These are phyloP conservation scores for Morpho helenor DNA, from an alignment of 2,888 invertebrate genomes.

Conservation along the genomic window DNA sequence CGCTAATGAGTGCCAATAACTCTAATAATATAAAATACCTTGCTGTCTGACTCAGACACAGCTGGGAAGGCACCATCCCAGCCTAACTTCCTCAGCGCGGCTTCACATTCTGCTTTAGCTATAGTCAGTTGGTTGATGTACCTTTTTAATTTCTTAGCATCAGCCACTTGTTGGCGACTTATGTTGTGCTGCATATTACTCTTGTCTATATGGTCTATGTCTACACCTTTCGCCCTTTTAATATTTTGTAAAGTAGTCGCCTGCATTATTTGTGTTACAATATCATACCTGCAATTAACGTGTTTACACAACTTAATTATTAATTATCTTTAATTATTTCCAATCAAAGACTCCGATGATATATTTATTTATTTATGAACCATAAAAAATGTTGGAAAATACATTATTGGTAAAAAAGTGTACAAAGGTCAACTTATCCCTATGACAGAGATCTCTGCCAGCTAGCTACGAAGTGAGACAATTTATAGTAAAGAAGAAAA, in stretches of 20 bases:
- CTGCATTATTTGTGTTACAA: conserved; percentile 96
- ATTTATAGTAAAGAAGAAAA: no score
- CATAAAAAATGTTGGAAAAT: no score
- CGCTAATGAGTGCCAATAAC: background rate
- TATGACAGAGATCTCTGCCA: no score
- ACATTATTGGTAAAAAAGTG: no score
- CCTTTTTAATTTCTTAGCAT: conserved; percentile 89
- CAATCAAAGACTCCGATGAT: background rate
- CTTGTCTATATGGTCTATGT: conserved; percentile 80
- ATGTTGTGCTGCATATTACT: conserved; percentile 75
- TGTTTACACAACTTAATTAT: background rate
- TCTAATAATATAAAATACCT: conserved; percentile 37
- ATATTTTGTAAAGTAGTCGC: conserved; percentile 94
- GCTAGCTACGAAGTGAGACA: no score
- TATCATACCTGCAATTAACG: conserved; percentile 82
- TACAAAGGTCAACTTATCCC: no score
- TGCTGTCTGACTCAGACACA: conserved; percentile 64
- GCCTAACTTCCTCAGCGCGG: conserved; percentile 84
- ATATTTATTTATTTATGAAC: no score
- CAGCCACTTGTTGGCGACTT: conserved; percentile 87
- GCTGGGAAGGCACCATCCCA: conserved; percentile 86
- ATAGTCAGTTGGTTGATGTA: conserved; percentile 90
- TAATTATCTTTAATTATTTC: background rate
- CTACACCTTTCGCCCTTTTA: conserved; percentile 90
- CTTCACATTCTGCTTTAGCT: conserved; percentile 90